Percentiles rank a stretch among this genome's conserved stretches.
Conservation (phyloP, 2,113 vertebrate species). For the Ranitomeya variabilis region DNA sequence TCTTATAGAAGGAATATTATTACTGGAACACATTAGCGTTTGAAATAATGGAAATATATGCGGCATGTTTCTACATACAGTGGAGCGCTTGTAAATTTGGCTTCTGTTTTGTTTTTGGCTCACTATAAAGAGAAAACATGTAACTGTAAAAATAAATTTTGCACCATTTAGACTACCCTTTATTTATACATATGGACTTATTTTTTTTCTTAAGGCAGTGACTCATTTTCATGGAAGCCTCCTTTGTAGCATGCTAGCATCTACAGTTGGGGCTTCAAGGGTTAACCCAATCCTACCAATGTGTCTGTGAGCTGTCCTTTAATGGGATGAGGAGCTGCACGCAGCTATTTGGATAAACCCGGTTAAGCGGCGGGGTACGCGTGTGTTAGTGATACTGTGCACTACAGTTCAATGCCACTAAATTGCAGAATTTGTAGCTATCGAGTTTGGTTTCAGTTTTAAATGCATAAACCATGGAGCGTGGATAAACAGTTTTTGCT, state of each 20-base stretch:
- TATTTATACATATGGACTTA: constrained; percentile 37
- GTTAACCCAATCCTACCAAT: constrained; percentile 17
- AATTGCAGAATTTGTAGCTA: not conserved
- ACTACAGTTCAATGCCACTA: constrained; percentile 49
- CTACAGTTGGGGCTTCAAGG: not conserved
- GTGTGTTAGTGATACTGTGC: constrained; percentile 27
- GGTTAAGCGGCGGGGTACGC: not conserved
- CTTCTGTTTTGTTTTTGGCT: constrained; percentile 37
- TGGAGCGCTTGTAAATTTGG: constrained; percentile 11
- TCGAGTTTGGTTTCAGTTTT: not conserved
- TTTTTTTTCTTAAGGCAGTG: constrained; percentile 2
- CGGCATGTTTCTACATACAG: constrained; percentile 2
- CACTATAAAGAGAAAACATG: constrained; percentile 1
- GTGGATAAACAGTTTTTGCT: not conserved
- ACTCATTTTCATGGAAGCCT: constrained; percentile 30
- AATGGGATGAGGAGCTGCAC: constrained; percentile 15
- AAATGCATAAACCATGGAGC: not conserved
- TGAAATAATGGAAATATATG: constrained; percentile 15
- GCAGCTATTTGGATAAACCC: constrained; percentile 48
- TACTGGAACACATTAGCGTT: constrained; percentile 26
- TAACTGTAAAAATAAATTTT: constrained; percentile 31
- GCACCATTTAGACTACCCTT: not conserved
- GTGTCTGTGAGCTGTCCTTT: constrained; percentile 1
- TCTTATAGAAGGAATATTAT: constrained; percentile 31
- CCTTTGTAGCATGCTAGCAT: not conserved